Evolutionary conservation across 2,888 invertebrate species (phyloP), one percentile per base, ranked within the genome.

Genomic region (Cremastinae sp.): DNA sequence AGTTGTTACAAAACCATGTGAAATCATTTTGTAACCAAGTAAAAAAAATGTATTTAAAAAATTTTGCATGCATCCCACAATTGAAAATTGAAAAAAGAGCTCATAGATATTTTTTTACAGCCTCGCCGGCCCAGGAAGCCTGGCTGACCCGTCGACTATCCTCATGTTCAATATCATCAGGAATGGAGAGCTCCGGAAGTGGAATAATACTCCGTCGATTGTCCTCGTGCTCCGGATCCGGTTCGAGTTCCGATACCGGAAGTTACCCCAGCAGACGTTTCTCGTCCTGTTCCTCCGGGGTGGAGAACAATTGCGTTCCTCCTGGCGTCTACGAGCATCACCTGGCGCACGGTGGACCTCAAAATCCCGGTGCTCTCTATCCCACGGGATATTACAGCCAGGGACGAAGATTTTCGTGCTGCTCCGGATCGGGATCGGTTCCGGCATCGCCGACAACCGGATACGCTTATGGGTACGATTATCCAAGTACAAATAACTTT

Each of bases 121-220:
- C 93, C 79, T 89, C 94, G 12, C 89, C 93, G 2, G 93, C 93
- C 0, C 92, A 90, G 3, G 94, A 94, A 55, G 92, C 93, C 16
- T 94, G 93, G 91, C 88, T 93, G 73, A 91, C 94, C 14, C 90
- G 95, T 39, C 90, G 95, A 78, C 89, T 94, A 83, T 94, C 94
- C 55, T 93, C 94, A 22, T 94, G 95, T 82, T 94, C 95, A 72
- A 88, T 94, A 79, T 90, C 91, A 82, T n/a, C n/a, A n/a, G 88
- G 92, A 51, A 91, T 92, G 8, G 92, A 92, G 28, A 90, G 90
- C 66, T 91, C 92, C 7, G 92, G 92, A 37, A 91, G 90, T 69
- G 89, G 88, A 10, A 86, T 84, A 68, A 79, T 88, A n/a, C 87
- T 88, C 61, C 90, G 93, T 12, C 91, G 93, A 55, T 89, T 91